Percentiles rank a stretch among this genome's conserved stretches.
phyloP scores from a whole-genome alignment of 2,888 invertebrate species.

The Caenorhabditis doughertyi region DNA sequence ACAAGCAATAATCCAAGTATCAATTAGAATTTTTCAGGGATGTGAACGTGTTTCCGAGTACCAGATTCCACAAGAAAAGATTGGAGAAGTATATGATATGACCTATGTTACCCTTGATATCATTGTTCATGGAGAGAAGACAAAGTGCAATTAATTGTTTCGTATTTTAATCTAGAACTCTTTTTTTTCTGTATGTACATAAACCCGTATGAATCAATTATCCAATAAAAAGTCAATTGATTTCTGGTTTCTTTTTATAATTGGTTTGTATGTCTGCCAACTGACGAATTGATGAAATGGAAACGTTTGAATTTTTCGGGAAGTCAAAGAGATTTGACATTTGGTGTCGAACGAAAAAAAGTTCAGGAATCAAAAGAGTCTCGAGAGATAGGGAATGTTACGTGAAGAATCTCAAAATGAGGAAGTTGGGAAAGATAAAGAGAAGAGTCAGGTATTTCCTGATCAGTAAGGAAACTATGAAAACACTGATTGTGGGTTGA shows the following conservation, averaged over 20 bases:
- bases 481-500: too few relatives aligned
- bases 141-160: constrained; percentile 59
- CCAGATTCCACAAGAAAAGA: constrained; percentile 66
- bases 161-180: not conserved
- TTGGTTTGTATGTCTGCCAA: not conserved
- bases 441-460: not conserved
- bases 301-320: not conserved
- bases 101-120: constrained; percentile 71
- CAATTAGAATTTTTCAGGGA: constrained; percentile 46
- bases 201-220: constrained; percentile 44
- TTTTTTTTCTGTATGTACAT: constrained; percentile 31
- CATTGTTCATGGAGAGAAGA: constrained; percentile 65
- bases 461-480: too few relatives aligned
- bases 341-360: constrained; percentile 12
- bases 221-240: not conserved
- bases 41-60: constrained; percentile 67
- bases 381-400: constrained; percentile 16
- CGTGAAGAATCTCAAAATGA: constrained; percentile 5
- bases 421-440: not conserved
- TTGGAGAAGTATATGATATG: constrained; percentile 71
- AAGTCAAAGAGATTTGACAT: not conserved
- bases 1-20: too few relatives aligned
- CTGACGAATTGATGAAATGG: not conserved
- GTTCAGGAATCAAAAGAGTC: constrained; percentile 3
- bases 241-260: constrained; percentile 23